A percentile compares a stretch with the other conserved stretches of the same genome.
These are phyloP conservation scores for Drosophila subquinaria DNA, from an alignment of 2,888 invertebrate genomes.

Conservation along the genomic window DNA sequence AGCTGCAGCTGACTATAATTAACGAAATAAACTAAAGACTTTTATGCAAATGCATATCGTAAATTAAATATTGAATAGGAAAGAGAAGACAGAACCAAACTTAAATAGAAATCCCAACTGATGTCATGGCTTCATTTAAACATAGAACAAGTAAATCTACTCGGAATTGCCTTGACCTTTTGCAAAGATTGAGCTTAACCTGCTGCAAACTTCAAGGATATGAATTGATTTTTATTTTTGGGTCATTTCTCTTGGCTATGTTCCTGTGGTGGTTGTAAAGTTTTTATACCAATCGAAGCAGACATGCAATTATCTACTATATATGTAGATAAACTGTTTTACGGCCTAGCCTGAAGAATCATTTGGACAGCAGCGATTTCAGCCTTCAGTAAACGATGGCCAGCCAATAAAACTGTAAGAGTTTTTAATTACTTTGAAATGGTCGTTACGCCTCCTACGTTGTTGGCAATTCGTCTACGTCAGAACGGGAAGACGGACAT, in stretches of 20 bases:
- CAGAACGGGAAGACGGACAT: slow-evolving; percentile 27
- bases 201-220: slow-evolving; percentile 28
- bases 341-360: not conserved
- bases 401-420: slow-evolving; percentile 43
- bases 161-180: slow-evolving; percentile 14
- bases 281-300: slow-evolving; percentile 38
- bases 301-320: slow-evolving; percentile 25
- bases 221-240: slow-evolving; percentile 1
- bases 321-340: slow-evolving; percentile 34
- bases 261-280: slow-evolving; percentile 18
- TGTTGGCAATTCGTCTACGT: slow-evolving; percentile 75
- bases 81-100: slow-evolving; percentile 7
- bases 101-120: slow-evolving; percentile 22
- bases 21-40: not conserved
- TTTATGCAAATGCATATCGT: slow-evolving; percentile 18
- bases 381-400: slow-evolving; percentile 4
- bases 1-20: slow-evolving; percentile 31
- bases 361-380: slow-evolving; percentile 6
- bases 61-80: slow-evolving; percentile 4
- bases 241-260: not conserved
- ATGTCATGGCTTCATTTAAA: slow-evolving; percentile 34
- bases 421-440: slow-evolving; percentile 68
- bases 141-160: not conserved
- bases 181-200: not conserved
- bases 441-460: slow-evolving; percentile 61